Evolutionary conservation across 2,888 invertebrate species (phyloP).

Genomic region (Orthosia gracilis): DNA sequence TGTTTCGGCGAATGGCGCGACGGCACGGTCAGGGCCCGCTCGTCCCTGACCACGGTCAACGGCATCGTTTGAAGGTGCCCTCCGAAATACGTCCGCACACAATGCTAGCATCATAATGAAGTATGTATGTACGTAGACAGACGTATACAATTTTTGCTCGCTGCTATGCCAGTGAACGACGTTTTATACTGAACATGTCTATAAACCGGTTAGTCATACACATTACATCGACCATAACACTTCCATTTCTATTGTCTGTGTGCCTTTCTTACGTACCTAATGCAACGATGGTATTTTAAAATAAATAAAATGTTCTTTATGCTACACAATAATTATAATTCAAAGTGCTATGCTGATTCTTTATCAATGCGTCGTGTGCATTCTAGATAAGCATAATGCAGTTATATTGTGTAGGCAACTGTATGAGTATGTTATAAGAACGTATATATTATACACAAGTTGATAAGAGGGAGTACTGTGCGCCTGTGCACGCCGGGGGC

Average conservation of each 20-base stretch:
- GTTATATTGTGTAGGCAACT: constrained; percentile 50
- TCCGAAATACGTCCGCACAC: constrained; percentile 69
- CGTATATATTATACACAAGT: constrained; percentile 31
- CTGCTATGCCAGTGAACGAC: constrained; percentile 23
- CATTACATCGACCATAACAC: constrained; percentile 13
- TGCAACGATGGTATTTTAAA: constrained; percentile 4
- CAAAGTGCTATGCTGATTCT: constrained; percentile 45
- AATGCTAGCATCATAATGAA: constrained; percentile 49
- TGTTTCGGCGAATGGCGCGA: constrained; percentile 70
- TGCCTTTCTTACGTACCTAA: constrained; percentile 34
- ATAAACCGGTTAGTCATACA: constrained; percentile 35
- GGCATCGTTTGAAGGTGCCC: constrained; percentile 89
- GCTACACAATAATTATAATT: constrained; percentile 32
- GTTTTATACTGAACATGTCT: constrained; percentile 10
- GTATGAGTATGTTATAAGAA: constrained; percentile 28
- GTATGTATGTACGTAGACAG: constrained; percentile 28
- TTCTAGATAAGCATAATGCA: constrained; percentile 74
- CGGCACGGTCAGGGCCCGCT: constrained; percentile 80
- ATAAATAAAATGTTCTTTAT: constrained; percentile 30
- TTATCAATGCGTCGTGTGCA: constrained; percentile 65
- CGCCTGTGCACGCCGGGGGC: constrained; percentile 35
- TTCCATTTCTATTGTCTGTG: constrained; percentile 26
- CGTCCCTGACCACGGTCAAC: constrained; percentile 90
- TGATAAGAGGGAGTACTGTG: constrained; percentile 50
- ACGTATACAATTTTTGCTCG: constrained; percentile 29